These are phyloP conservation scores for Cygnus atratus DNA, from an alignment of 2,113 vertebrate species.

Conservation along the genomic window DNA sequence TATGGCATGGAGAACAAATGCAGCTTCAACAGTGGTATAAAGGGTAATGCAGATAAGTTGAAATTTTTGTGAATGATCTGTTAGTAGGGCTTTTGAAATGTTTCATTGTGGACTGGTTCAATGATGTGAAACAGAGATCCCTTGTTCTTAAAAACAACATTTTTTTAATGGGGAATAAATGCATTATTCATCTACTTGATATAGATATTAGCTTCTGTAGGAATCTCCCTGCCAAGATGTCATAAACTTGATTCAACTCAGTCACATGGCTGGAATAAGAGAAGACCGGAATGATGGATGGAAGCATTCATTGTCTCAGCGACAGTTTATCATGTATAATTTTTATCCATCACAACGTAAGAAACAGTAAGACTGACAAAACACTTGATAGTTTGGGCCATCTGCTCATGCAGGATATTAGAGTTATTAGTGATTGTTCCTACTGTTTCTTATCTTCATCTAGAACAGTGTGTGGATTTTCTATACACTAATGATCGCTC, in stretches of 20 bases:
- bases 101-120: neutral
- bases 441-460: neutral
- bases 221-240: neutral
- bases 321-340: neutral
- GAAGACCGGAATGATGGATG: constrained; percentile 13
- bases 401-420: neutral
- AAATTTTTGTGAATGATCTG: neutral
- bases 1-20: neutral
- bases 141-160: neutral
- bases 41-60: neutral
- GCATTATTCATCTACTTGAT: neutral
- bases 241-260: constrained; percentile 41
- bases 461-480: neutral
- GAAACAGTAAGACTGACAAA: constrained; percentile 14
- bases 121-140: neutral
- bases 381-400: constrained; percentile 13
- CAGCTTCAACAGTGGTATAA: neutral
- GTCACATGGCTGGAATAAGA: neutral
- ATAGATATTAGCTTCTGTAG: neutral
- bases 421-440: constrained; percentile 22
- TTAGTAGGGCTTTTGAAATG: neutral
- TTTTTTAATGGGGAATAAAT: neutral
- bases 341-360: constrained; percentile 9
- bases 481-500: neutral
- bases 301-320: constrained; percentile 10